phyloP scores from a whole-genome alignment of 2,113 vertebrate genomes.

The Zosterops japonicus region DNA sequence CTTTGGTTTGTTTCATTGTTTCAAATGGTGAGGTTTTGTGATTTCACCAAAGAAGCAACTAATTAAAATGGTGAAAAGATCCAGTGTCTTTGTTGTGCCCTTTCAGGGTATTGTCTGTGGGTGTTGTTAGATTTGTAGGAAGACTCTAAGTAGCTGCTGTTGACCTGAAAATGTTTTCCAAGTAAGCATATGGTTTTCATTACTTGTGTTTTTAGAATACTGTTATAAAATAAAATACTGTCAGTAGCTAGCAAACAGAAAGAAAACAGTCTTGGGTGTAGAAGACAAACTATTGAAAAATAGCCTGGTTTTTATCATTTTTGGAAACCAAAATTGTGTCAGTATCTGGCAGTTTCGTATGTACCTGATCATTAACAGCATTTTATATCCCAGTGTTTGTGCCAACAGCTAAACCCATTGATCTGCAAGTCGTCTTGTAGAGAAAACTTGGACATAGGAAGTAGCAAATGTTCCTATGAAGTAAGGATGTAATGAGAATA shows the following conservation, averaged over 20 bases:
- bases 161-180: slow-evolving; percentile 47
- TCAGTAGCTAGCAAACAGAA: slow-evolving; percentile 8
- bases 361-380: slow-evolving; percentile 12
- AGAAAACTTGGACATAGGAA: background rate
- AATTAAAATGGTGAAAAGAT: background rate
- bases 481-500: background rate
- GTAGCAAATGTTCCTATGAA: background rate
- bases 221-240: slow-evolving; percentile 30
- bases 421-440: background rate
- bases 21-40: background rate
- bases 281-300: slow-evolving; percentile 13
- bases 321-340: background rate
- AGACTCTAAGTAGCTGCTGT: background rate
- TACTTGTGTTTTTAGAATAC: slow-evolving; percentile 44
- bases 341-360: background rate
- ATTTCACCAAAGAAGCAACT: background rate
- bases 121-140: background rate
- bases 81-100: background rate
- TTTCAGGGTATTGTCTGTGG: background rate
- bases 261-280: background rate
- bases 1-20: background rate
- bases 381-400: background rate
- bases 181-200: slow-evolving; percentile 38
- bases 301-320: background rate
- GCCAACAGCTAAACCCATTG: background rate